A percentile compares a stretch with the other conserved stretches of the same genome.
Conservation (phyloP, 2,797 vertebrate genomes). For the Furcifer pardalis region DNA sequence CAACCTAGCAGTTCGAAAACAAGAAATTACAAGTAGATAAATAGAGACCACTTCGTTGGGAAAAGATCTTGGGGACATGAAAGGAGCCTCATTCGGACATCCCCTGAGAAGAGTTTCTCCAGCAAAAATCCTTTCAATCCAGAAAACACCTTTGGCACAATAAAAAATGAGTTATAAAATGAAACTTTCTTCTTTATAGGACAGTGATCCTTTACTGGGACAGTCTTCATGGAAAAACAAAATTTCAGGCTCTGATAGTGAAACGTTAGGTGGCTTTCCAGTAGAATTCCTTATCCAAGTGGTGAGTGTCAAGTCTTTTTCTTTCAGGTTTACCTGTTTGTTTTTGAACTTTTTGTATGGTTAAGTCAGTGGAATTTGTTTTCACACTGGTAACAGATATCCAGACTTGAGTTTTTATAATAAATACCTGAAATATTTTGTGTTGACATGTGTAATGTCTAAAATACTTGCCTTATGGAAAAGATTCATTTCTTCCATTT, state of each 20-base stretch:
- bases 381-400: background rate
- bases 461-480: too few species aligned
- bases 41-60: too few species aligned
- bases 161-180: constrained; percentile 43
- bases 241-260: constrained; percentile 88
- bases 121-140: too few species aligned
- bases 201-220: constrained; percentile 91
- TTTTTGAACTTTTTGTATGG: constrained; percentile 3
- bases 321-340: constrained; percentile 39
- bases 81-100: too few species aligned
- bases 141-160: too few species aligned
- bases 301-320: constrained; percentile 78
- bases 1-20: too few species aligned
- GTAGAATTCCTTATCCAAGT: constrained; percentile 98
- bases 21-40: too few species aligned
- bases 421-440: background rate
- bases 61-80: too few species aligned
- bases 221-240: constrained; percentile 95
- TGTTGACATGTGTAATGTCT: constrained; percentile 7
- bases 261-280: constrained; percentile 96
- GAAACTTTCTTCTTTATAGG: constrained; percentile 74
- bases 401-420: constrained; percentile 18
- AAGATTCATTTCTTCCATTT: too few species aligned
- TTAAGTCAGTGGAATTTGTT: constrained; percentile 5
- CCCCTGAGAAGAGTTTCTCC: too few species aligned